Evolutionary conservation across 2,113 vertebrate species (phyloP).

Genomic region (Ailurus styani): DNA sequence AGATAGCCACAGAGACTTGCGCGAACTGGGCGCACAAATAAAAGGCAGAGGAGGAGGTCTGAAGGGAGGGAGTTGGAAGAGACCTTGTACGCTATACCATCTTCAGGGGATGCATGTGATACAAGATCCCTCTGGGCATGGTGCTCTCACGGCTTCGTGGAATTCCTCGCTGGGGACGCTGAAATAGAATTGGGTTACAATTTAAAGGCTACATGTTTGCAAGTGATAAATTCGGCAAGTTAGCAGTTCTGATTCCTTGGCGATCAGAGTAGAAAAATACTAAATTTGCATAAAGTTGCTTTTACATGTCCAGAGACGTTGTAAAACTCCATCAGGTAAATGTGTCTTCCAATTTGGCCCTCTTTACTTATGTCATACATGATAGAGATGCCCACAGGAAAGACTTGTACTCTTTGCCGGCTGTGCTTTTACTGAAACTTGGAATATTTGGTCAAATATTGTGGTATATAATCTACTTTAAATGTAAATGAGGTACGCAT

Average conservation of each 20-base stretch:
- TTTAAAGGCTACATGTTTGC: background rate
- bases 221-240: background rate
- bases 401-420: background rate
- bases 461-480: background rate
- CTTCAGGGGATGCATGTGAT: background rate
- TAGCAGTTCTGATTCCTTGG: background rate
- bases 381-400: background rate
- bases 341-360: background rate
- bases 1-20: conserved; percentile 51
- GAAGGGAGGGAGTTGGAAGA: background rate
- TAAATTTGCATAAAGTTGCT: background rate
- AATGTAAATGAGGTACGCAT: background rate
- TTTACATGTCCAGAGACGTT: background rate
- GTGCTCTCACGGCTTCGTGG: background rate
- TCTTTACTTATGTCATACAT: background rate
- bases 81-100: background rate
- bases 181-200: conserved; percentile 38
- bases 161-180: conserved; percentile 14
- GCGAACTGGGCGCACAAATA: background rate
- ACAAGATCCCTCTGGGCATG: background rate
- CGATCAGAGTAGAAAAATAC: background rate
- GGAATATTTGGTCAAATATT: background rate
- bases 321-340: background rate
- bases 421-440: background rate
- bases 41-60: conserved; percentile 37